Base-by-base conservation (phyloP, 2,888 invertebrate species). In the Yponomeuta cagnagella region DNA sequence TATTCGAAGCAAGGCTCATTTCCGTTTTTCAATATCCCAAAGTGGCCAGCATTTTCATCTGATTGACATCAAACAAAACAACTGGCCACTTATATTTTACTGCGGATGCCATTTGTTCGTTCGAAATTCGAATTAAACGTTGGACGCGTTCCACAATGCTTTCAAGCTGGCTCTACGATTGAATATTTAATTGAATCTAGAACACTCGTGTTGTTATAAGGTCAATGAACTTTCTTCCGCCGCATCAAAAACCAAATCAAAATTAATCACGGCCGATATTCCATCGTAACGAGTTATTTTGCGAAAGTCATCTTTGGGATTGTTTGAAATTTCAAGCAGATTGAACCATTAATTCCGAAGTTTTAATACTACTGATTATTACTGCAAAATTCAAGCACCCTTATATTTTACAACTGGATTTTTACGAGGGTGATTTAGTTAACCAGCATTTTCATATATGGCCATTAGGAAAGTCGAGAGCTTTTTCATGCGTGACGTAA, bases 181-280 rank as follows among this genome's bases (percentile, higher is more conserved):
- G 84, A 89, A 88, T 87, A 84, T 88, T 88, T 89, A 86, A 90
- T 89, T 86, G 83, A 85, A 88, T 84, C 81, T 83, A 77, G 82
- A 83, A 79, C 83, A 78, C 77, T 75, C 75, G 73, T 77, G 77
- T 78, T 76, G 75, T 30, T 70, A 48, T 73, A 78, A 74, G 85
- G 81, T 84, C 70, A 48, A 10, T 69, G 68, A 68, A 23, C 58
- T 71, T 71, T 68, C 52, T 64, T 70, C 68, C 33, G 48, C 12
- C n/a, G 31, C 70, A 58, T 58, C 52, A 12, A 58, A 58, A 58
- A 31, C 5, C n/a, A 12, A 68, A 58, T 58, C 15, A 58, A 52
- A 58, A 58, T 58, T 58, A 58, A 58, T 58, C 52, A 58, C 15
- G 52, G 52, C 52, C 52, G 52, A 58, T 58, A 58, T 58, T 58